These are phyloP conservation scores for Sturnus vulgaris DNA, from an alignment of 2,113 vertebrate genomes.

Conservation along the genomic window DNA sequence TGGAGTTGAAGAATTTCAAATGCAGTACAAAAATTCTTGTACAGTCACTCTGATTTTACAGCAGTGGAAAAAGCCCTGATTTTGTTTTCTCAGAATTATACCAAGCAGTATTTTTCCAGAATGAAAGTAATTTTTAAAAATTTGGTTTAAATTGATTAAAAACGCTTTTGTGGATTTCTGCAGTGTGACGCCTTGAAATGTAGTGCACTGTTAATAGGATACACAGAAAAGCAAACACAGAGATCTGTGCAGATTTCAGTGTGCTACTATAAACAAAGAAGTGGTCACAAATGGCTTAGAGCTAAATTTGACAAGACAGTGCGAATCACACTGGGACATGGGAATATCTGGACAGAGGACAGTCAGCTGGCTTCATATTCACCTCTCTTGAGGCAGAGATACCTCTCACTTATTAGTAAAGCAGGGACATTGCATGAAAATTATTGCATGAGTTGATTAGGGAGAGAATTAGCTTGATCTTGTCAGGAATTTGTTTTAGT, in stretches of 20 bases:
- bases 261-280: constrained; percentile 73
- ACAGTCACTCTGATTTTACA: background rate
- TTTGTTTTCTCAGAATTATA: background rate
- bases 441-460: background rate
- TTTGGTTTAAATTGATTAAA: background rate
- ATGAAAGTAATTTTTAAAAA: background rate
- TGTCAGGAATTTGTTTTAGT: background rate
- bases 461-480: background rate
- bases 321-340: constrained; percentile 76
- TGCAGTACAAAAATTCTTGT: background rate
- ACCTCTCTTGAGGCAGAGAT: background rate
- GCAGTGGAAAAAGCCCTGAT: background rate
- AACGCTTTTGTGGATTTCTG: background rate
- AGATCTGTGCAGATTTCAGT: constrained; percentile 48
- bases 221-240: constrained; percentile 53
- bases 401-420: background rate
- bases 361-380: constrained; percentile 2
- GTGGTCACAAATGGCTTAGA: constrained; percentile 79
- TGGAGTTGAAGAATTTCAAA: background rate
- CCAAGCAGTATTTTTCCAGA: background rate
- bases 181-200: background rate
- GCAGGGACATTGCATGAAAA: background rate
- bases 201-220: constrained; percentile 47
- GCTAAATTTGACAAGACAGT: constrained; percentile 77
- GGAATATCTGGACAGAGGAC: constrained; percentile 70